Evolutionary conservation across 2,888 invertebrate genomes (phyloP), one percentile per base, ranked within the genome.

Genomic region (Diaperis boleti): DNA sequence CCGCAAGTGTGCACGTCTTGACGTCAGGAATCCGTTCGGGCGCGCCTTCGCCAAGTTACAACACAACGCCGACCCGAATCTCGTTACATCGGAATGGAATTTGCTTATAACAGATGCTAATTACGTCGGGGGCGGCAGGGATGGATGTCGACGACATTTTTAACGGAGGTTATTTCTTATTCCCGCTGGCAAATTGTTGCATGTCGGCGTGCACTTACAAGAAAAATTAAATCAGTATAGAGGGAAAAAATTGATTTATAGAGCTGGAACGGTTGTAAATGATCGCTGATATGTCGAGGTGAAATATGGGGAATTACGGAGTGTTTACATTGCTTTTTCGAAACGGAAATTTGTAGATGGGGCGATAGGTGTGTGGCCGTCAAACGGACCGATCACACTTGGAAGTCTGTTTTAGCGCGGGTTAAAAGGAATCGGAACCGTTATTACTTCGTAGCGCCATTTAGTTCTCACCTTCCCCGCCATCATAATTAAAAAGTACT

Each of bases 51-150:
- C 50, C 18, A 50, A 37, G 35, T 35, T 50, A 50, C 35, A 45
- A 29, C 26, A 45, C 45, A 20, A 37, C 50, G 22, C 37, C 37
- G 11, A 37, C 14, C 39, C 52, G 52, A 52, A 52, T 52, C 52
- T 52, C 39, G 39, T 52, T 52, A 52, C 37, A 22, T 47, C 22
- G 22, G 52, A 52, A 52, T 52, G 52, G 52, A 37, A 52, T 39
- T 39, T 52, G 52, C 52, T 52, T 52, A 22, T 52, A 52, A 22
- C 52, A 39, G 39, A 37, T 52, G 22, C 52, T 37, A 37, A 37
- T 52, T 52, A 52, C 37, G 15, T 37, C 22, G 18, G 52, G 50
- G 52, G 39, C 6, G 11, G 10, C 14, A 11, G 14, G 35, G 15
- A 17, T 17, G 50, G 22, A 15, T 14, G 13, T 6, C 6, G n/a